Conservation (phyloP, 2,113 vertebrate genomes). For the Psettodes erumei region DNA sequence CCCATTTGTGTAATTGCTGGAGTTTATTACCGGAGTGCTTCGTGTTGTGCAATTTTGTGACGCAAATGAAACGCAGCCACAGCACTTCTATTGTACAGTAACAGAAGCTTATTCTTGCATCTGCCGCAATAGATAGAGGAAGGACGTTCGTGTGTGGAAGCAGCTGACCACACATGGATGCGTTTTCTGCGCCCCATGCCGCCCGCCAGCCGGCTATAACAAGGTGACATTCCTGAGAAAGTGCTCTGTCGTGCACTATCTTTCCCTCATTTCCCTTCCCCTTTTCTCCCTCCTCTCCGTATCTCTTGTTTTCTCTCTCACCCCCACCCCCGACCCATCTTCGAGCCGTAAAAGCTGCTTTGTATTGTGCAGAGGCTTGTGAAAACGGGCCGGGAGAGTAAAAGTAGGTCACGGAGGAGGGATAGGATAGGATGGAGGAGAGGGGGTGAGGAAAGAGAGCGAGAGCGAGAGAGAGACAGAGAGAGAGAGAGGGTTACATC, state of each 20-base stretch:
- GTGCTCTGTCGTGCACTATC: constrained; percentile 36
- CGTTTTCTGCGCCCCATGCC: constrained; percentile 29
- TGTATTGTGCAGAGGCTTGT: constrained; percentile 64
- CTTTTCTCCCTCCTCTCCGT: background rate
- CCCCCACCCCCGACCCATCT: constrained; percentile 31
- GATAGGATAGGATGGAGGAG: constrained; percentile 52
- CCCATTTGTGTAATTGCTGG: background rate
- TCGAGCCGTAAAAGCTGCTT: constrained; percentile 63
- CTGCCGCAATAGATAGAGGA: constrained; percentile 7
- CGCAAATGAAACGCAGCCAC: background rate
- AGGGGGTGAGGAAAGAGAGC: constrained; percentile 21
- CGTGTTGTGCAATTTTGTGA: background rate
- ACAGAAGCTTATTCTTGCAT: background rate
- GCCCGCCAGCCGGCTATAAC: constrained; percentile 39
- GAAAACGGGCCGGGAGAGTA: constrained; percentile 74
- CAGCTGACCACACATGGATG: constrained; percentile 21
- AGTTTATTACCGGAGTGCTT: background rate
- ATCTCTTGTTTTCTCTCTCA: constrained; percentile 7
- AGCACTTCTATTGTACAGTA: background rate
- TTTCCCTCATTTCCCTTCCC: background rate
- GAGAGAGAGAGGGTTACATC: constrained; percentile 58
- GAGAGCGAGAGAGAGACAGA: constrained; percentile 5
- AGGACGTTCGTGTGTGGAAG: background rate
- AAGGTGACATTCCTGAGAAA: constrained; percentile 73
- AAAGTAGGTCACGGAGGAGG: constrained; percentile 82